Conservation (phyloP, 2,113 vertebrate genomes). For the Clarias gariepinus region DNA sequence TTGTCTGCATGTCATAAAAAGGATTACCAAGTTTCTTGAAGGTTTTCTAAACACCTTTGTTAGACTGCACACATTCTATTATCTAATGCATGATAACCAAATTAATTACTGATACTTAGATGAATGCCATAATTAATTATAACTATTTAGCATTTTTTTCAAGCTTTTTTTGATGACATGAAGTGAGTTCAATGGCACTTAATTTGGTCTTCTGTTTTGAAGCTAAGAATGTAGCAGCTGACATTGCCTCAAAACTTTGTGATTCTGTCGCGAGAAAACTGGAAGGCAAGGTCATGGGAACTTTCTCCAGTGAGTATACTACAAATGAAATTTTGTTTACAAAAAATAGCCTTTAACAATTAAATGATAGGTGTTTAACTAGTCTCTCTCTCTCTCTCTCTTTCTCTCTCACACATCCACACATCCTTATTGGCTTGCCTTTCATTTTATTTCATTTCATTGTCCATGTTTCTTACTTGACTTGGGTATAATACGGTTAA, state of each 20-base stretch:
- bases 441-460: no score
- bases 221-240: slow-evolving; percentile 98
- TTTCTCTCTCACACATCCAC: neutral
- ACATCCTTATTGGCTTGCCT: no score
- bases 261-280: slow-evolving; percentile 95
- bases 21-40: neutral
- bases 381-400: neutral
- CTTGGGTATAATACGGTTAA: neutral
- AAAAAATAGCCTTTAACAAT: neutral
- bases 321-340: neutral
- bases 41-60: neutral
- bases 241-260: slow-evolving; percentile 91
- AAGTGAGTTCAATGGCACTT: neutral
- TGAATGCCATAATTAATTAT: neutral
- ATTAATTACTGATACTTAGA: neutral
- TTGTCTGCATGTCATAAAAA: neutral
- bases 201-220: slow-evolving; percentile 19
- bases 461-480: neutral
- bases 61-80: neutral
- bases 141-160: neutral
- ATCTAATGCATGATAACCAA: neutral
- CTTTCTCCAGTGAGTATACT: slow-evolving; percentile 91
- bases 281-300: slow-evolving; percentile 99
- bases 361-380: neutral
- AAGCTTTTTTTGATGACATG: neutral